Evolutionary conservation across 2,113 vertebrate species (phyloP).

Genomic region (Caretta caretta): DNA sequence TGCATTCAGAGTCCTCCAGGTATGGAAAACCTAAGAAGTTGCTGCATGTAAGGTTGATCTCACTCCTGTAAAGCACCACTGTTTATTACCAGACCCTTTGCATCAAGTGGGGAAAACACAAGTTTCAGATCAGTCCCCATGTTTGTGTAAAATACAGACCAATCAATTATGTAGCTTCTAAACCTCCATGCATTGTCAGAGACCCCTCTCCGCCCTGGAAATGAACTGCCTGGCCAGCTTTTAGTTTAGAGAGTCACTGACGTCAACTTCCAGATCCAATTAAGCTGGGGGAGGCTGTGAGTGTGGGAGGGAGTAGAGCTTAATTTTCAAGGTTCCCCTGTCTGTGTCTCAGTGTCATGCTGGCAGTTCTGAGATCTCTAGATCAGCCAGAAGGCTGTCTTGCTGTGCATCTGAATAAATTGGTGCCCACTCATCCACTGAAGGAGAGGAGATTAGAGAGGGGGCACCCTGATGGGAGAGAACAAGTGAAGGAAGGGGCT

Average conservation of each 20-base stretch:
- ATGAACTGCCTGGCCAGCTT: background rate
- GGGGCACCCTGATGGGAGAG: background rate
- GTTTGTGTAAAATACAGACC: background rate
- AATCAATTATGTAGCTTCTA: background rate
- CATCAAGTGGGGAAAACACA: background rate
- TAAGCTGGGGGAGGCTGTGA: background rate
- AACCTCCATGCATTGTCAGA: background rate
- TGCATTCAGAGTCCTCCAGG: constrained; percentile 97
- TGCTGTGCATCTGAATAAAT: background rate
- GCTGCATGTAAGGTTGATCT: background rate
- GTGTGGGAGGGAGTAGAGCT: background rate
- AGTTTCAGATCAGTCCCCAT: background rate
- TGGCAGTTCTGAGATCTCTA: background rate
- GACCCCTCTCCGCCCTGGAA: background rate
- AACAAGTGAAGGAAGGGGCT: background rate
- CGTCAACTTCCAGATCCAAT: background rate
- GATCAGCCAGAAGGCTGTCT: background rate
- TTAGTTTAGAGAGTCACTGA: background rate
- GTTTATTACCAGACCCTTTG: background rate
- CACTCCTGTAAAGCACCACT: background rate
- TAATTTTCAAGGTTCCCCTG: background rate
- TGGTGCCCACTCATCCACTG: background rate
- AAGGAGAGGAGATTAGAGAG: background rate
- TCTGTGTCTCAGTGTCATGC: background rate
- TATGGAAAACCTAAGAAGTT: constrained; percentile 61